Conservation (phyloP, 2,888 invertebrate species). For the Oscheius myriophilus region DNA sequence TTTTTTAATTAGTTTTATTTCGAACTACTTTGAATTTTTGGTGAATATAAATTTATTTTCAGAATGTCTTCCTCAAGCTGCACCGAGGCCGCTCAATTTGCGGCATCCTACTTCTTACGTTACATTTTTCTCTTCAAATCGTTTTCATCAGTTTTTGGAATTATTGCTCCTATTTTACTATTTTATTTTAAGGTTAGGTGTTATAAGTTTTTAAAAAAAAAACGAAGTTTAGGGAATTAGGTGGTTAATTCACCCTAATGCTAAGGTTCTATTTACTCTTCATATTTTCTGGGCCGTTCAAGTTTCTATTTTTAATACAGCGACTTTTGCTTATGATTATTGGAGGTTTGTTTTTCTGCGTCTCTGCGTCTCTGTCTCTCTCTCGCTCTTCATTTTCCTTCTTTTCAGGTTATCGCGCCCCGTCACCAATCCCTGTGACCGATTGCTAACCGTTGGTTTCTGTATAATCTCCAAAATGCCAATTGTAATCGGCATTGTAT, state of each 20-base stretch:
- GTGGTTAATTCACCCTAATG: conserved; percentile 17
- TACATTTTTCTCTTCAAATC: too few relatives aligned
- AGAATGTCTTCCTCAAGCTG: too few relatives aligned
- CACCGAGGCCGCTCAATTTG: too few relatives aligned
- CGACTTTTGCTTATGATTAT: conserved; percentile 7
- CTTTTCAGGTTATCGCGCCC: conserved; percentile 1
- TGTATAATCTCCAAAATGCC: conserved; percentile 11
- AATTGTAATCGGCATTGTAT: background rate
- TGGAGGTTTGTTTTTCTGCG: background rate
- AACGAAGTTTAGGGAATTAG: background rate
- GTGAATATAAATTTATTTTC: too few relatives aligned
- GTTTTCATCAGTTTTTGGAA: too few relatives aligned
- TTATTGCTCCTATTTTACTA: too few relatives aligned
- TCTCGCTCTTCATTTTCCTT: too few relatives aligned
- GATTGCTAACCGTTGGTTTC: conserved; percentile 13
- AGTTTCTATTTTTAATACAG: conserved; percentile 3
- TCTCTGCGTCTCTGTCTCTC: too few relatives aligned
- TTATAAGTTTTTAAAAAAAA: background rate
- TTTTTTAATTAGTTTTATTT: too few relatives aligned
- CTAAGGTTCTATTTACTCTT: conserved; percentile 2
- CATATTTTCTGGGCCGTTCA: conserved; percentile 11
- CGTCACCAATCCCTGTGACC: conserved; percentile 3
- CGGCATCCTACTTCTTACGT: too few relatives aligned
- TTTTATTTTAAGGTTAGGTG: too few relatives aligned
- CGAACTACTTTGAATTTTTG: too few relatives aligned